A percentile compares a stretch with the other conserved stretches of the same genome.
Conservation (phyloP, 2,888 invertebrate genomes). For the Chironomus tentans region DNA sequence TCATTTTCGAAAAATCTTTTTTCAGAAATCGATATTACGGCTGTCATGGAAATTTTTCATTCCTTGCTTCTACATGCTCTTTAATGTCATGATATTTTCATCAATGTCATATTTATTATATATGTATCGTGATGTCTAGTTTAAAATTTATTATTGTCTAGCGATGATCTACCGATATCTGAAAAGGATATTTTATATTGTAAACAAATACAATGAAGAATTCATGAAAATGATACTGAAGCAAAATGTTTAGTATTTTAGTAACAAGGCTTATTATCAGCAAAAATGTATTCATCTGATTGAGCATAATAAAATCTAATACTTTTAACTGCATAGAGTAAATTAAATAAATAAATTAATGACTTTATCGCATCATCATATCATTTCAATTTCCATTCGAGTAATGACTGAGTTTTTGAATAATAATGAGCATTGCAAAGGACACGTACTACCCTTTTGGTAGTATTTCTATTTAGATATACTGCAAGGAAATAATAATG, state of each 20-base stretch:
- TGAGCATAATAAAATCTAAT: neutral
- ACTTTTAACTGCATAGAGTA: neutral
- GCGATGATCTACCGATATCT: neutral
- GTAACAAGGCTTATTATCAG: no score
- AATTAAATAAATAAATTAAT: neutral
- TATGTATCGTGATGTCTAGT: neutral
- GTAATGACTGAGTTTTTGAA: neutral
- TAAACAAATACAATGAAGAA: no score
- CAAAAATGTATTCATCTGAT: neutral
- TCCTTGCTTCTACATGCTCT: neutral
- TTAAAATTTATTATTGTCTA: neutral
- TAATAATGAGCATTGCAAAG: neutral
- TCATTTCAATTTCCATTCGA: neutral
- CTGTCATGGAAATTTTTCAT: slow-evolving; percentile 2
- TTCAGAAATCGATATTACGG: neutral
- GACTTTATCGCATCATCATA: neutral
- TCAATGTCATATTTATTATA: neutral
- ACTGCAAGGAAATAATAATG: neutral
- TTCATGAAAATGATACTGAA: no score
- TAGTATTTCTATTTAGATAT: no score
- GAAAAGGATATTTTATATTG: no score
- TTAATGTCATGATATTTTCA: neutral
- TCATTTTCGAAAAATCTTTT: neutral
- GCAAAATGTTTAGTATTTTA: no score
- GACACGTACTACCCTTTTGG: neutral